Evolutionary conservation across 2,113 vertebrate genomes (phyloP).

Genomic region (Festucalex cinctus): DNA sequence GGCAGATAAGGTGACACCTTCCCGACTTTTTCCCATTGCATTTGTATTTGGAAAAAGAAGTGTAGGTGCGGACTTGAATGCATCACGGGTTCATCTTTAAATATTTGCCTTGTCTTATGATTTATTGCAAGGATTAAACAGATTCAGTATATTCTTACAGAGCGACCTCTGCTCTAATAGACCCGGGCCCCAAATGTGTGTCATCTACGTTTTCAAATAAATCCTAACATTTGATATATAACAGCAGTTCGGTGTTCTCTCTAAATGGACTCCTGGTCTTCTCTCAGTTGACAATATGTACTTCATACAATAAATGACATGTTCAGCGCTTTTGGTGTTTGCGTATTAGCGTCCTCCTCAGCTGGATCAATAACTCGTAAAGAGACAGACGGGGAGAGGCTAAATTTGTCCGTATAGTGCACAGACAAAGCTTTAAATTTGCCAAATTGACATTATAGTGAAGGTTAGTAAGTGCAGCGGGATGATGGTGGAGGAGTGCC

Average conservation of each 20-base stretch:
- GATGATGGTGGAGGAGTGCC: constrained; percentile 37
- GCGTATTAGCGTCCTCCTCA: not conserved
- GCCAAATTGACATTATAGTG: constrained; percentile 2
- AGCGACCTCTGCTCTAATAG: too few species aligned
- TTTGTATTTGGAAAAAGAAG: not conserved
- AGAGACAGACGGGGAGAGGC: too few species aligned
- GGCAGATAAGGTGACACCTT: constrained; percentile 23
- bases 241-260: too few species aligned
- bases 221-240: too few species aligned
- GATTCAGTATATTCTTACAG: too few species aligned
- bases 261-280: too few species aligned
- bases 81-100: too few species aligned
- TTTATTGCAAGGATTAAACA: too few species aligned
- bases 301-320: not conserved
- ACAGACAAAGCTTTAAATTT: not conserved
- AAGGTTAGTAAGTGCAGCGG: constrained; percentile 24
- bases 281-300: too few species aligned
- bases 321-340: not conserved
- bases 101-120: too few species aligned
- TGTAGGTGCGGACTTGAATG: not conserved
- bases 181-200: too few species aligned
- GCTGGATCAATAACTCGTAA: not conserved
- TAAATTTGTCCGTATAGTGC: not conserved
- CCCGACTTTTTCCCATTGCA: not conserved
- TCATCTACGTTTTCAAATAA: too few species aligned